Base-by-base conservation (phyloP, 2,888 invertebrate genomes). In the Stenichneumon culpator region DNA sequence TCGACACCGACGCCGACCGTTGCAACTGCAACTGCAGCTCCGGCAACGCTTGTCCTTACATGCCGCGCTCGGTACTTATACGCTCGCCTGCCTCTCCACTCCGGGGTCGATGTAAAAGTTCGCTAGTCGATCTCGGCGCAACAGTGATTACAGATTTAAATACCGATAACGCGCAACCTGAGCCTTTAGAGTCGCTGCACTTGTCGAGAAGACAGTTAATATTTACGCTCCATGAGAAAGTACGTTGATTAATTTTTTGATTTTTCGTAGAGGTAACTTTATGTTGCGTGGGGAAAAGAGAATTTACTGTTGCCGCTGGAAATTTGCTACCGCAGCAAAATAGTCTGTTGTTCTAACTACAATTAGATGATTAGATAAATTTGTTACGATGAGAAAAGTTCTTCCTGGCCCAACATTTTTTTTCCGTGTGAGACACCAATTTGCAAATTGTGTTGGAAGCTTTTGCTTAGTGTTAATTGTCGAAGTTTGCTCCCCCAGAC, bases 141-240 rank as follows among this genome's bases (percentile, higher is more conserved):
- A 81, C 88, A 87, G 81, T 88, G 85, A 88, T 89, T 87, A 86
- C 85, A 88, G 90, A 90, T 90, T 89, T 86, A 87, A 89, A 89
- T 88, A 87, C 84, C 86, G 90, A 89, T 89, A 89, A 88, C 86
- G 83, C 84, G 80, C 74, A 39, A 68, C 72, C 87, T 80, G 70
- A 83, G 82, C 82, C 79, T 63, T 19, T 70, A 78, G 82, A 87
- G 85, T 84, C 88, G 85, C 79, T 72, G 60, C 63, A 7, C 6
- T 36, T 16, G 32, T 32, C 32, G 25, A 16, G 11, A 14, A 32
- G 32, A 32, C 6, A n/a, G 16, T 28, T n/a, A 16, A 63, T 63
- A 54, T 54, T 22, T 9, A 19, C 22, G 54, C 54, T 3, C 22
- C n/a, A 9, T 19, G 11, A 7, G 19, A 22, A 54, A 54, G 22